phyloP scores from a whole-genome alignment of 2,888 invertebrate species.

The Bombylius major region DNA sequence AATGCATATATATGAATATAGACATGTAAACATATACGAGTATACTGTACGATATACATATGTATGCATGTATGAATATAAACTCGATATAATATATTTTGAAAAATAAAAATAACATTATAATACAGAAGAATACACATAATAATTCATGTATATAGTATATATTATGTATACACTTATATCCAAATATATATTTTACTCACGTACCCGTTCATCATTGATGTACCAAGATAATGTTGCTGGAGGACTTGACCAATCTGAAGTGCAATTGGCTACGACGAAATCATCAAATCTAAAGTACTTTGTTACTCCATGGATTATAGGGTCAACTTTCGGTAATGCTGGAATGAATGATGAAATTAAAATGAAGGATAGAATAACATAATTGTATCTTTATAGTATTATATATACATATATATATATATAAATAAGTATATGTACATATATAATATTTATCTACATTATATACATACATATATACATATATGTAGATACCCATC shows the following conservation, averaged over 20 bases:
- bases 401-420: too few species aligned
- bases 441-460: too few species aligned
- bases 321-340: slow-evolving; percentile 33
- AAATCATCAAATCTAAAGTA: slow-evolving; percentile 35
- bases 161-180: too few species aligned
- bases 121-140: neutral
- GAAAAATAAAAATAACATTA: too few species aligned
- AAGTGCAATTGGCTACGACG: slow-evolving; percentile 34
- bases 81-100: too few species aligned
- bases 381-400: neutral
- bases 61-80: too few species aligned
- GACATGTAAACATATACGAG: too few species aligned
- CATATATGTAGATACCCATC: too few species aligned
- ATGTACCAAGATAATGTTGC: slow-evolving; percentile 36
- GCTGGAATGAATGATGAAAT: slow-evolving; percentile 21
- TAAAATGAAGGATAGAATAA: neutral
- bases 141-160: neutral
- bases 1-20: too few species aligned
- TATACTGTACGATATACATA: too few species aligned
- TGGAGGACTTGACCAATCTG: slow-evolving; percentile 35
- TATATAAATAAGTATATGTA: too few species aligned
- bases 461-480: too few species aligned
- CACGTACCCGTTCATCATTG: slow-evolving; percentile 33
- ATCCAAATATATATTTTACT: slow-evolving; percentile 2
- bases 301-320: slow-evolving; percentile 32